Percentiles rank a stretch among this genome's conserved stretches.
phyloP scores from a whole-genome alignment of 2,113 vertebrate genomes.

The Catagonus wagneri region DNA sequence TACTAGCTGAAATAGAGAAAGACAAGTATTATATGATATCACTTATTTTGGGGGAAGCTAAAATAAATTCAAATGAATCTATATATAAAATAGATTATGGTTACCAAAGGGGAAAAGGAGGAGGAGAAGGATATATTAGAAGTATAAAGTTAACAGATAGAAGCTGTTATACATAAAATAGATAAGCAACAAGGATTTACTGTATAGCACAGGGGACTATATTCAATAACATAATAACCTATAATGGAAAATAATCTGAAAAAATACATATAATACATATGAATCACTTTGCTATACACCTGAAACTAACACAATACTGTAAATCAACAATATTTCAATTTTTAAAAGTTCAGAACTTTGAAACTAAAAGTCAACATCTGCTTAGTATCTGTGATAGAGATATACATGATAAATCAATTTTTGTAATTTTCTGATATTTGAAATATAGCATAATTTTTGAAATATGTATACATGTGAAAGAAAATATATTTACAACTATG shows the following conservation, averaged over 20 bases:
- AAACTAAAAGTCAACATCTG: not conserved
- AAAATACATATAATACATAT: not conserved
- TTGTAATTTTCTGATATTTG: not conserved
- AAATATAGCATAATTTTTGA: not conserved
- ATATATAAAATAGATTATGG: not conserved
- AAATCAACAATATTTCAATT: not conserved
- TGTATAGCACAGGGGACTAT: not conserved
- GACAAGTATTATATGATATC: not conserved
- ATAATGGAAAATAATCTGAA: not conserved
- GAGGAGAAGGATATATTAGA: not conserved
- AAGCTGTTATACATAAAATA: not conserved
- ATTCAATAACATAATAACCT: not conserved
- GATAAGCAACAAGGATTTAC: not conserved
- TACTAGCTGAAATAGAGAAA: not conserved
- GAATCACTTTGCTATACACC: not conserved
- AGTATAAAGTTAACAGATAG: not conserved
- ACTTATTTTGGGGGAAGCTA: not conserved
- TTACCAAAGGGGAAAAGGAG: not conserved
- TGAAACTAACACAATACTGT: not conserved
- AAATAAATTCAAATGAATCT: not conserved
- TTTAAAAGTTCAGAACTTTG: not conserved
- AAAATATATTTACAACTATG: not conserved
- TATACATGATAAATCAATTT: not conserved
- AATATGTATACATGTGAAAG: not conserved
- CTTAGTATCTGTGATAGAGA: constrained; percentile 27